Conservation (phyloP, 2,113 vertebrate species). For the Onychostruthus taczanowskii region DNA sequence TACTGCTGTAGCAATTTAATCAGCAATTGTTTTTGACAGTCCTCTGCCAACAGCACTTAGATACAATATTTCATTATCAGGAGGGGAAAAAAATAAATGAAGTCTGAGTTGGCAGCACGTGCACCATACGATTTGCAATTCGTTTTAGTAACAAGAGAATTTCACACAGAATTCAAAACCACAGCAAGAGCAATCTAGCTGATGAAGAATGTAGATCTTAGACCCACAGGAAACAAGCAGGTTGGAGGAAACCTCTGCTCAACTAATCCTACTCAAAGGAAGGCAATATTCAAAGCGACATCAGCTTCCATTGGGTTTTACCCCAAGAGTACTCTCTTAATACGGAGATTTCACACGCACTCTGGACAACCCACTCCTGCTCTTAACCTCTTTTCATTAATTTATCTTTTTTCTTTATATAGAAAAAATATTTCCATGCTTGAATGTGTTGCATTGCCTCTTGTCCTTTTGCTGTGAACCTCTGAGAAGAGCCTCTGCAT, state of each 20-base stretch:
- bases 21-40: neutral
- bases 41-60: neutral
- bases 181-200: neutral
- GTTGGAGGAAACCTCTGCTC: neutral
- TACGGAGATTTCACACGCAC: neutral
- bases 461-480: neutral
- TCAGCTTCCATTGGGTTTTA: neutral
- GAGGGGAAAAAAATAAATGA: neutral
- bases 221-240: neutral
- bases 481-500: neutral
- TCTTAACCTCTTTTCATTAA: neutral
- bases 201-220: neutral
- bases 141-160: neutral
- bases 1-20: neutral
- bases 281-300: neutral
- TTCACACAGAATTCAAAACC: neutral
- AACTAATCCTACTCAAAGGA: neutral
- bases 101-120: neutral
- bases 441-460: neutral
- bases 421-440: neutral
- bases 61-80: neutral
- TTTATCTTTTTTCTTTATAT: neutral
- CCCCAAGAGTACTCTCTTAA: neutral
- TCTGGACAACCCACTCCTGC: neutral
- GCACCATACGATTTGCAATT: neutral